A percentile compares a stretch with the other conserved stretches of the same genome.
Conservation (phyloP, 2,888 invertebrate species). For the Sphaerophoria taeniata region DNA sequence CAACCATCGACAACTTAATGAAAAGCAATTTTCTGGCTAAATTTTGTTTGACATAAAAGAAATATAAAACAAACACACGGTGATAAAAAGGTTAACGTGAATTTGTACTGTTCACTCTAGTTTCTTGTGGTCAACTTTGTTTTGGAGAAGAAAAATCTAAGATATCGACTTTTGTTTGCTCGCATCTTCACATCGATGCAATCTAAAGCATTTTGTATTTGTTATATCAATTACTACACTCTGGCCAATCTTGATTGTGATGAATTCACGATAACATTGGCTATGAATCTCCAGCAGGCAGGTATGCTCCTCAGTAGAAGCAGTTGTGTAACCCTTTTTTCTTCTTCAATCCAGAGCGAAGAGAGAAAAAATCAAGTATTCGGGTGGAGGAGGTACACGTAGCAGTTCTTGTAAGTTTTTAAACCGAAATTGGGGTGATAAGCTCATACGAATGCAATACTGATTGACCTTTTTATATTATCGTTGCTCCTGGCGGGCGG, state of each 20-base stretch:
- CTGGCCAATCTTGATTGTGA: conserved; percentile 23
- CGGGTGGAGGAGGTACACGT: conserved; percentile 56
- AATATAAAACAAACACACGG: background rate
- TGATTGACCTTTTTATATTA: conserved; percentile 65
- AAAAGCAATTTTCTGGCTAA: conserved; percentile 62
- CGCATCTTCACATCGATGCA: background rate
- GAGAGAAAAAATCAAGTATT: conserved; percentile 41
- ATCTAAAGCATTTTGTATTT: conserved; percentile 45
- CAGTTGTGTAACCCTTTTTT: conserved; percentile 67
- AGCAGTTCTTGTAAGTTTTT: no score
- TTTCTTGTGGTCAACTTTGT: no score
- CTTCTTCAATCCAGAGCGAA: conserved; percentile 46
- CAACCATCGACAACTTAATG: conserved; percentile 71
- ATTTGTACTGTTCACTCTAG: no score
- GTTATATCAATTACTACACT: conserved; percentile 50
- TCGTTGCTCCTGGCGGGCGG: background rate
- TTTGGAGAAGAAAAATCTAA: background rate
- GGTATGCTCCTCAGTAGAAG: conserved; percentile 13
- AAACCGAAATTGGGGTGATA: conserved; percentile 50
- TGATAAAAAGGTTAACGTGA: no score
- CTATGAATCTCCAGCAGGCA: background rate
- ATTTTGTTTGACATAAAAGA: background rate
- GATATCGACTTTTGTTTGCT: background rate
- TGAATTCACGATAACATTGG: conserved; percentile 2
- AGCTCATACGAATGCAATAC: conserved; percentile 25